phyloP scores from a whole-genome alignment of 1,140 invertebrate species.

The Platyura marginata region DNA sequence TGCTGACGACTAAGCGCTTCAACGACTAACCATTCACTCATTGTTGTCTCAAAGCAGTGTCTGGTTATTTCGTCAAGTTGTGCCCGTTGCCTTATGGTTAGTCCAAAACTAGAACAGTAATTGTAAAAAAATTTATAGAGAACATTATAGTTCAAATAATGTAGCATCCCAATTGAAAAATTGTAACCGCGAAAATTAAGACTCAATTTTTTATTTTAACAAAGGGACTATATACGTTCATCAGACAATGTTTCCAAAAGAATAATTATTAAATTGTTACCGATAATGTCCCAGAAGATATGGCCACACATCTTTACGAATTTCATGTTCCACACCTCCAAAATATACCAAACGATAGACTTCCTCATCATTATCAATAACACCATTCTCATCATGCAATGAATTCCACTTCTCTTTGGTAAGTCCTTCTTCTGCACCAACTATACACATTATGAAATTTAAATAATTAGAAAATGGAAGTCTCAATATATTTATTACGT shows the following conservation, averaged over 20 bases:
- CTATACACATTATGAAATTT: constrained; percentile 12
- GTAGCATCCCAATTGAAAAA: too few species aligned
- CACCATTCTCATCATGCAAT: constrained; percentile 35
- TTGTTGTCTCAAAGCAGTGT: constrained; percentile 67
- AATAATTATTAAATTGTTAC: too few species aligned
- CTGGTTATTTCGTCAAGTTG: constrained; percentile 46
- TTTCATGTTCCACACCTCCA: constrained; percentile 59
- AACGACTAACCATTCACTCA: constrained; percentile 87
- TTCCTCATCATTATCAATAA: constrained; percentile 43
- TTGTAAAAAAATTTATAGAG: background rate
- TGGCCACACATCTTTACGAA: constrained; percentile 78
- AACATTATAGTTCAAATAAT: too few species aligned
- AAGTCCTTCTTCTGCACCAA: constrained; percentile 37
- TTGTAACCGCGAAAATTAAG: too few species aligned
- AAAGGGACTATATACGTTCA: too few species aligned
- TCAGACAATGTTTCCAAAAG: too few species aligned
- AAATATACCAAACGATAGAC: constrained; percentile 72
- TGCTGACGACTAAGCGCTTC: constrained; percentile 77
- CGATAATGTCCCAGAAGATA: constrained; percentile 75
- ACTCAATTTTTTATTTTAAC: too few species aligned
- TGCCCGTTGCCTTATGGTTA: constrained; percentile 43
- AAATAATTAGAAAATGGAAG: constrained; percentile 2
- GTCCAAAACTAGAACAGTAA: constrained; percentile 47
- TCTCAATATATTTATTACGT: constrained; percentile 23
- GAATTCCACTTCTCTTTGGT: constrained; percentile 47